Percentiles rank a stretch among this genome's conserved stretches.
These are phyloP conservation scores for Sweltsa coloradensis DNA, from an alignment of 1,140 invertebrate species.

Conservation along the genomic window DNA sequence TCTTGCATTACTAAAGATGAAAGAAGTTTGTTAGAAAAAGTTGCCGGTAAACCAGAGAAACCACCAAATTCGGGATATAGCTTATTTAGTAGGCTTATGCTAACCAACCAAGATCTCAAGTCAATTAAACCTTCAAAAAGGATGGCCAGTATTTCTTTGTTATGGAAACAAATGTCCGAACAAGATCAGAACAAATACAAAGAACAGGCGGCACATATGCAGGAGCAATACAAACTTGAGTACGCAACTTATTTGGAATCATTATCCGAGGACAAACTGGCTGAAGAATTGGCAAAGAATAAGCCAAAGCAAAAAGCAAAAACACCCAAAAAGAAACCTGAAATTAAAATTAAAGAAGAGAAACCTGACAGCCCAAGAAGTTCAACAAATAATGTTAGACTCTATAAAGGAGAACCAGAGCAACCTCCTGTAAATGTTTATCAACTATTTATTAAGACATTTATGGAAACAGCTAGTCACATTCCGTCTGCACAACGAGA, in stretches of 20 bases:
- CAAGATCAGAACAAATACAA: conserved; percentile 30
- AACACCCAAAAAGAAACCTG: conserved; percentile 4
- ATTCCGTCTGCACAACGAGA: conserved; percentile 19
- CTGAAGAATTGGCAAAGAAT: conserved; percentile 26
- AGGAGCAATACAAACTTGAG: conserved; percentile 31
- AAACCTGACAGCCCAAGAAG: conserved; percentile 7
- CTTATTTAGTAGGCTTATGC: conserved; percentile 33
- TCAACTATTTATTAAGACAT: conserved; percentile 27
- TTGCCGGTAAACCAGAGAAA: conserved; percentile 29
- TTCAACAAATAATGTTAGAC: conserved; percentile 11
- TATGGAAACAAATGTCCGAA: conserved; percentile 34
- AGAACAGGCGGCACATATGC: conserved; percentile 25
- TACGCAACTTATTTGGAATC: conserved; percentile 32
- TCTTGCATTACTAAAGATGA: too few relatives aligned
- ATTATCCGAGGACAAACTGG: conserved; percentile 31
- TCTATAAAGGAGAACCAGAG: conserved; percentile 28
- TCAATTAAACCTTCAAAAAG: conserved; percentile 32
- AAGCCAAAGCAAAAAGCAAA: conserved; percentile 22
- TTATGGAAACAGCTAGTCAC: conserved; percentile 19
- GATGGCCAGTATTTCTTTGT: conserved; percentile 32
- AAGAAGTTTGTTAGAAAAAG: conserved; percentile 17
- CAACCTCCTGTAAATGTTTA: conserved; percentile 30
- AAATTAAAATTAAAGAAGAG: conserved; percentile 3
- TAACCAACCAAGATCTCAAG: conserved; percentile 30
- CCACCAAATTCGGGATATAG: conserved; percentile 36